Base-by-base conservation (phyloP, 2,888 invertebrate genomes). In the Hipparchia semele region DNA sequence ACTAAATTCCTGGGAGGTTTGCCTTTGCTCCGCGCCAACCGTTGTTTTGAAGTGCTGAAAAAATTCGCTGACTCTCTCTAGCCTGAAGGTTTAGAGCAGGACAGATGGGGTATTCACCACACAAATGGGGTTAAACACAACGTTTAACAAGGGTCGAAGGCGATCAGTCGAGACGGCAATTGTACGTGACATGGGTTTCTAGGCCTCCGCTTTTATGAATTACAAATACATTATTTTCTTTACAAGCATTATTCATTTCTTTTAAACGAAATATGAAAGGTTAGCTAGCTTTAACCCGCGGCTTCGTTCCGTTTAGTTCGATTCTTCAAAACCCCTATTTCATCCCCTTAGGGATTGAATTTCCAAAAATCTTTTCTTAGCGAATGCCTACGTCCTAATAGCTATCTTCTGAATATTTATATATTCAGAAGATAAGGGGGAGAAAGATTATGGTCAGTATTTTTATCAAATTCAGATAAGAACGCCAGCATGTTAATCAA, bases 171-270 rank as follows among this genome's bases (percentile, higher is more conserved):
- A 49, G 58, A 59, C 64, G 49, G 56, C 56, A 46, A 56, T 45
- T 62, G 56, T 64, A 58, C 64, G 64, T 70, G 70, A 70, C 70
- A 65, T 39, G 64, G 70, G 70, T 56, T 70, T 56, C n/a, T 49
- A 61, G 46, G 62, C 23, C 23, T 23, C 23, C 23, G 62, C 8
- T 64, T 58, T 58, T 64, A 64, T 10, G 64, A 51, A 64, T 64
- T 51, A 64, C 64, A 64, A 64, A 23, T 51, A 51, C 5, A 46
- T 56, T 0, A 13, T 23, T 51, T 51, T 2, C 51, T 64, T 23
- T 64, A 9, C 2, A 64, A 64, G 64, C 23, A 23, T 64, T 9
- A 39, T 39, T 5, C 10, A 4, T 23, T n/a, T 10, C n/a, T 6
- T 46, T 58, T 59, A 9, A 5, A 4, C 39, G 5, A 39, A 39